Evolutionary conservation across 2,888 invertebrate genomes (phyloP).

Genomic region (Xestobium rufovillosum): DNA sequence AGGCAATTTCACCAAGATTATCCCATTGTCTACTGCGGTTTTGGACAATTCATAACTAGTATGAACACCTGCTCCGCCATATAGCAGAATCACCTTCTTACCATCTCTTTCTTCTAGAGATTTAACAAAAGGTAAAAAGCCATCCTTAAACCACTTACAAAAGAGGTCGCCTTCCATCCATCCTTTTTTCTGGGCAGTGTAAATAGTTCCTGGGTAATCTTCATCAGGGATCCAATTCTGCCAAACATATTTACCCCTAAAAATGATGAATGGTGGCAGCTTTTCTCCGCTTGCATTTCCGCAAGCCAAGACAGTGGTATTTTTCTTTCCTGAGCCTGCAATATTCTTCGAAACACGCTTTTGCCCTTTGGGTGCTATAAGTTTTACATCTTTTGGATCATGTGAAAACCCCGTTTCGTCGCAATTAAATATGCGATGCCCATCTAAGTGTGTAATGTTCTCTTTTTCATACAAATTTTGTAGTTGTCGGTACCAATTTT

Average conservation of each 20-base stretch:
- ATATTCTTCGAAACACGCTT: slow-evolving; percentile 8
- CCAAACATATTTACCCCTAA: slow-evolving; percentile 13
- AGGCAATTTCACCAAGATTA: slow-evolving; percentile 15
- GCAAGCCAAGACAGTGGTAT: slow-evolving; percentile 6
- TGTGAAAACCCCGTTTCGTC: no score
- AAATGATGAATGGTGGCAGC: slow-evolving; percentile 10
- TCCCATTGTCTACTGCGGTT: slow-evolving; percentile 13
- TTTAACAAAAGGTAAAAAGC: no score
- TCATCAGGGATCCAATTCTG: slow-evolving; percentile 13
- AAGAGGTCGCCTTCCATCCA: slow-evolving; percentile 15
- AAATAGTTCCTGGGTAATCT: slow-evolving; percentile 14
- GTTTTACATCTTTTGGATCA: no score
- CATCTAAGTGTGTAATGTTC: no score
- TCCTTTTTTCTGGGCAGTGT: slow-evolving; percentile 15
- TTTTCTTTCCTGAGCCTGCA: slow-evolving; percentile 7
- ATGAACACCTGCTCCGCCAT: slow-evolving; percentile 12
- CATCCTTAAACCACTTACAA: slow-evolving; percentile 13
- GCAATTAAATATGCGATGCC: no score
- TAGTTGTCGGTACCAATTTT: no score
- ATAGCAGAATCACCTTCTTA: slow-evolving; percentile 14
- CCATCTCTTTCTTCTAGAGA: slow-evolving; percentile 6
- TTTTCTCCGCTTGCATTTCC: no score
- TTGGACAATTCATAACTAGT: slow-evolving; percentile 14
- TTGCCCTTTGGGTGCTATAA: no score
- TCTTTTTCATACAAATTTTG: no score